Evolutionary conservation across 2,888 invertebrate genomes (phyloP).

Genomic region (Drosophila atripex): DNA sequence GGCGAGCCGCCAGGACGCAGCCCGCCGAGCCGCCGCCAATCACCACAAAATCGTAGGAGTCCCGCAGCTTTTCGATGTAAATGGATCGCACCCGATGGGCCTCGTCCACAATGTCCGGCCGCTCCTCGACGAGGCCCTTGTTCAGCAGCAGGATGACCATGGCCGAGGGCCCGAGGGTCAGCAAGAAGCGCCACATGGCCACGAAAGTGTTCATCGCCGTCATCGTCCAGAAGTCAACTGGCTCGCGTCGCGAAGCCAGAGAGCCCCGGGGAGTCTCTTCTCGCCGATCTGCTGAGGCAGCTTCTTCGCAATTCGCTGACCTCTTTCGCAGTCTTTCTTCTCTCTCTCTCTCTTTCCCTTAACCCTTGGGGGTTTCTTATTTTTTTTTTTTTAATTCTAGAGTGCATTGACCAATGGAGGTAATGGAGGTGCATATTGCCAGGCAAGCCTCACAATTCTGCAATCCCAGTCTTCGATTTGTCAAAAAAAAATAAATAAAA

Average conservation of each 20-base stretch:
- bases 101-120: slow-evolving; percentile 90
- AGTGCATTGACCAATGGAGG: slow-evolving; percentile 18
- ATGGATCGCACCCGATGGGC: slow-evolving; percentile 87
- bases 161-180: slow-evolving; percentile 88
- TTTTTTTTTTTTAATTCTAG: neutral
- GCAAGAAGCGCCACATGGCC: slow-evolving; percentile 87
- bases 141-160: slow-evolving; percentile 87
- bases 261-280: neutral
- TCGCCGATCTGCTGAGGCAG: slow-evolving; percentile 14
- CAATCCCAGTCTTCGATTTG: neutral
- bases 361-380: neutral
- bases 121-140: slow-evolving; percentile 86
- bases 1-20: slow-evolving; percentile 90
- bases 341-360: neutral
- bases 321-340: neutral
- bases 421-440: neutral
- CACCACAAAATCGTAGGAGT: slow-evolving; percentile 91
- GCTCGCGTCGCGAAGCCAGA: neutral
- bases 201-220: slow-evolving; percentile 78
- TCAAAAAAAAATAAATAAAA: neutral
- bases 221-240: slow-evolving; percentile 39
- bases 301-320: slow-evolving; percentile 6
- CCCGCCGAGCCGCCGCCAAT: slow-evolving; percentile 94
- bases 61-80: slow-evolving; percentile 85
- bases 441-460: neutral